Conservation (phyloP, 2,113 vertebrate species). For the Etheostoma spectabile region DNA sequence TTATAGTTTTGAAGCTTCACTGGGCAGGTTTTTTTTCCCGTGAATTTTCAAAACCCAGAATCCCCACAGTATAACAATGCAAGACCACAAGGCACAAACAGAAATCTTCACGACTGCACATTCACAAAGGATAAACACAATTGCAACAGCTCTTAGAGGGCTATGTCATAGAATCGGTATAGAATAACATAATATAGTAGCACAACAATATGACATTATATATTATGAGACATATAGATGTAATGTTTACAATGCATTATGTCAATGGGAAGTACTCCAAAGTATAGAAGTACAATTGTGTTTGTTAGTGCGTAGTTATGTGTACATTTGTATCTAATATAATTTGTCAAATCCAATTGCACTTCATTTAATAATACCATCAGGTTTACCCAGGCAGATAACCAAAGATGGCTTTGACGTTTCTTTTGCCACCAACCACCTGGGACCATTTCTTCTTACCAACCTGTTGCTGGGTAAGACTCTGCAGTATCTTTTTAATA, state of each 20-base stretch:
- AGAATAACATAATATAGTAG: too few species aligned
- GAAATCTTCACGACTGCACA: too few species aligned
- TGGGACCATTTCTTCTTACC: conserved; percentile 92
- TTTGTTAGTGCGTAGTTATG: background rate
- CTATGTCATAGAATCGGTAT: too few species aligned
- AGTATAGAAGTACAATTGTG: background rate
- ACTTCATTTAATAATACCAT: background rate
- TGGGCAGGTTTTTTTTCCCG: background rate
- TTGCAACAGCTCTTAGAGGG: too few species aligned
- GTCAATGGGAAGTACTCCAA: background rate
- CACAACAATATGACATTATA: too few species aligned
- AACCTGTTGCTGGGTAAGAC: conserved; percentile 88
- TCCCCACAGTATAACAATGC: too few species aligned
- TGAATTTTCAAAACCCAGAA: background rate
- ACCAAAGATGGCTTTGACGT: conserved; percentile 86
- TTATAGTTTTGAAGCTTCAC: background rate
- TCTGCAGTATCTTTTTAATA: background rate
- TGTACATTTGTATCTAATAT: background rate
- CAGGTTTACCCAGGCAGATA: conserved; percentile 84
- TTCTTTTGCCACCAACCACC: conserved; percentile 88
- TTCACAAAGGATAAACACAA: too few species aligned
- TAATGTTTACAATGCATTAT: background rate
- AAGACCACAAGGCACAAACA: background rate
- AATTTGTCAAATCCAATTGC: background rate
- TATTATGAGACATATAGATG: background rate